These are phyloP conservation scores for Notothenia coriiceps DNA, from an alignment of 2,113 vertebrate genomes.

Conservation along the genomic window DNA sequence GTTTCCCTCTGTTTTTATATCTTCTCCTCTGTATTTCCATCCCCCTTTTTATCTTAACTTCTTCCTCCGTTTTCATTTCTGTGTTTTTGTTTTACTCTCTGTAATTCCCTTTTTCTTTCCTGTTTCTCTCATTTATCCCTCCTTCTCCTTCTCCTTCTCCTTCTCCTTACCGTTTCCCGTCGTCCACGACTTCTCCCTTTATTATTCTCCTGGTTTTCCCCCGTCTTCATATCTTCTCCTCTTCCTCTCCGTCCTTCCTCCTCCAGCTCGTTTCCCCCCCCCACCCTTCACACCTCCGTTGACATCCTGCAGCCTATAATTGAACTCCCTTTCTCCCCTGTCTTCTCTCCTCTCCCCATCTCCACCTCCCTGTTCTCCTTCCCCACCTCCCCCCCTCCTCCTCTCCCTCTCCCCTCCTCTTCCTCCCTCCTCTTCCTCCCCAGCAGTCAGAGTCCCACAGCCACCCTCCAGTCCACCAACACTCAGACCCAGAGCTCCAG, in stretches of 20 bases:
- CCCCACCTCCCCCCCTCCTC: slow-evolving; percentile 30
- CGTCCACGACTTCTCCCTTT: too few relatives aligned
- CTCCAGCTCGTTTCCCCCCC: slow-evolving; percentile 31
- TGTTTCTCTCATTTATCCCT: too few relatives aligned
- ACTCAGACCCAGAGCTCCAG: slow-evolving; percentile 98
- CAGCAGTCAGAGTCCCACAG: slow-evolving; percentile 93
- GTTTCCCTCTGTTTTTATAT: background rate
- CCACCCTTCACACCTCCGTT: slow-evolving; percentile 43
- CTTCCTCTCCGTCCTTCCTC: slow-evolving; percentile 9
- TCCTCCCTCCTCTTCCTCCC: slow-evolving; percentile 28
- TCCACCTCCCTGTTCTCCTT: slow-evolving; percentile 14
- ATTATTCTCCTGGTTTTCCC: too few relatives aligned
- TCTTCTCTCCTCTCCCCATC: slow-evolving; percentile 21
- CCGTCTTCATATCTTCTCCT: slow-evolving; percentile 39
- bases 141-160: too few relatives aligned
- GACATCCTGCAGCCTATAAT: slow-evolving; percentile 63
- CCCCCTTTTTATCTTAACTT: too few relatives aligned
- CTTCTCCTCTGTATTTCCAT: slow-evolving; percentile 43
- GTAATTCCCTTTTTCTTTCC: background rate
- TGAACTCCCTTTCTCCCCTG: slow-evolving; percentile 61
- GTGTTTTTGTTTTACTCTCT: too few relatives aligned
- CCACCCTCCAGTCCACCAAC: slow-evolving; percentile 96
- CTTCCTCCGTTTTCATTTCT: background rate
- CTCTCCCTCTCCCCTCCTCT: slow-evolving; percentile 23
- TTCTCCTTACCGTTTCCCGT: too few relatives aligned